Evolutionary conservation across 2,888 invertebrate species (phyloP), one percentile per base, ranked within the genome.

Genomic region (Macaria notata): DNA sequence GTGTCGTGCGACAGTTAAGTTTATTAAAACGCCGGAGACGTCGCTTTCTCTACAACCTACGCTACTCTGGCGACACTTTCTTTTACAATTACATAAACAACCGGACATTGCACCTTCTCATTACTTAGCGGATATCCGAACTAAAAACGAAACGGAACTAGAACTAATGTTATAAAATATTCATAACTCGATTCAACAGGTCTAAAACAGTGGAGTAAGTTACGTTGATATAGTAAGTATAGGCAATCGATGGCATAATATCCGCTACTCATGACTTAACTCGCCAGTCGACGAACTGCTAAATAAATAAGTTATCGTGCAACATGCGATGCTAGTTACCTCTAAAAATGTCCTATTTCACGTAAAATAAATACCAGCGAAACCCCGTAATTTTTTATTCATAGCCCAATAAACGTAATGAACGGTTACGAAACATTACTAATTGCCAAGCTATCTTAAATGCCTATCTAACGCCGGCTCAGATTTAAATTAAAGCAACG

Each of bases 401-500:
- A 55, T 48, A 54, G 59, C 45, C 51, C 54, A 59, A 59, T 55
- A 54, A 59, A 51, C 38, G 31, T 54, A 59, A 59, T 55, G 59
- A 59, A 49, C 59, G 47, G 51, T 59, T 59, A 59, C 50, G 46
- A 47, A 59, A 54, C 47, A 54, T 49, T 49, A 59, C 42, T 56
- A 60, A 60, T 55, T 60, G 55, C 55, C 52, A 19, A 6, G 9
- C 42, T 60, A 60, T 60, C 59, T 53, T 49, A 56, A 52, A 60
- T 60, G 33, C 55, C 45, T 56, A 60, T 60, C 59, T 56, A 56
- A 52, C 46, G 53, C 33, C 43, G 48, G 39, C 33, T 45, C 31
- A 42, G 50, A 48, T 53, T 49, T 53, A 49, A 59, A 56, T 50
- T 60, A 50, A 19, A 30, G 9, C 48, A 70, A 72, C 71, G 30